Percentiles rank a stretch among this genome's conserved stretches.
phyloP scores from a whole-genome alignment of 2,888 invertebrate genomes.

The Acleris literana region DNA sequence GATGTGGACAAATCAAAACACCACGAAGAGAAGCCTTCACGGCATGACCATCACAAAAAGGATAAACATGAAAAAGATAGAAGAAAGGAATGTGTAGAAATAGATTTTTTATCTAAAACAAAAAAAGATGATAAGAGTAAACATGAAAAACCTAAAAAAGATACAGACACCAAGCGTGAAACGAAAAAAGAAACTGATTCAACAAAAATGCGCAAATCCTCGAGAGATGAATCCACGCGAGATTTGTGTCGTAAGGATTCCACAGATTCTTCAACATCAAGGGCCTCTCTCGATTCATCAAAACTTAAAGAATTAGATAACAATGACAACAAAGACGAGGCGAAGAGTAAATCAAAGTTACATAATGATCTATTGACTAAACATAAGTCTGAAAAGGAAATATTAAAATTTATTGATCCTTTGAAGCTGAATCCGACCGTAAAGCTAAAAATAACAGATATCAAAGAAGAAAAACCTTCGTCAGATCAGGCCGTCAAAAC shows the following conservation, averaged over 20 bases:
- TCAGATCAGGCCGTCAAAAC: constrained; percentile 48
- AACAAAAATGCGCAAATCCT: constrained; percentile 68
- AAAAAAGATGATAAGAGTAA: constrained; percentile 81
- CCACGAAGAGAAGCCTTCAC: constrained; percentile 66
- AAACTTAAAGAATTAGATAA: constrained; percentile 69
- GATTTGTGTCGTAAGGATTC: constrained; percentile 79
- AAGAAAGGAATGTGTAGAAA: constrained; percentile 61
- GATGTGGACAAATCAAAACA: constrained; percentile 64
- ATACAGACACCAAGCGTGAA: constrained; percentile 70
- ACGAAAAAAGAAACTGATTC: constrained; percentile 70
- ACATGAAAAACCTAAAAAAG: constrained; percentile 71
- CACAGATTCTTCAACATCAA: constrained; percentile 76
- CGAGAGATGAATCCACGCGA: constrained; percentile 71
- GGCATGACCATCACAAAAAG: constrained; percentile 79
- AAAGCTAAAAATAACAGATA: constrained; percentile 65
- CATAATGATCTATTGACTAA: constrained; percentile 76
- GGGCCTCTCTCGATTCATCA: constrained; percentile 72
- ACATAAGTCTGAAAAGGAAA: constrained; percentile 78
- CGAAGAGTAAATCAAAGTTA: constrained; percentile 62
- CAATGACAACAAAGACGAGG: constrained; percentile 68
- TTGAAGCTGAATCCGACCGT: constrained; percentile 49
- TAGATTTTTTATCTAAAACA: constrained; percentile 53
- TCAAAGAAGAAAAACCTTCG: constrained; percentile 74
- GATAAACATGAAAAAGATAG: constrained; percentile 71
- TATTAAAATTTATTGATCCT: constrained; percentile 45